These are phyloP conservation scores for Chionodraco myersi DNA, from an alignment of 2,113 vertebrate genomes.

Conservation along the genomic window DNA sequence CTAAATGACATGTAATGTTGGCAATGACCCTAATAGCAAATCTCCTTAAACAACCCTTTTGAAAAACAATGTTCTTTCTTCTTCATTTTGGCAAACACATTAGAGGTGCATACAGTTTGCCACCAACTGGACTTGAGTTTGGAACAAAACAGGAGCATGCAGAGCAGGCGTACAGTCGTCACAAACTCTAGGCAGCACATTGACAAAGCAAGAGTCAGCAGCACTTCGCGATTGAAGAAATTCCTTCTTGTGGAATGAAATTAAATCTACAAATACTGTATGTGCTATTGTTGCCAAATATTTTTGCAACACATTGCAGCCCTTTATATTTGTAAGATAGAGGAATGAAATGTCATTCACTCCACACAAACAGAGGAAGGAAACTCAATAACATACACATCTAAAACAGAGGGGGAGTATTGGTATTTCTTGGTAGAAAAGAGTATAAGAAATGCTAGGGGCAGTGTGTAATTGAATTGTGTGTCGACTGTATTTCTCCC, in stretches of 20 bases:
- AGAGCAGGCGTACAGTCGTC: too few species aligned
- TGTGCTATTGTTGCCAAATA: neutral
- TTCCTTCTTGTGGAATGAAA: neutral
- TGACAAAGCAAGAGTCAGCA: neutral
- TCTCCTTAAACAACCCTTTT: too few species aligned
- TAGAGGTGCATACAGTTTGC: too few species aligned
- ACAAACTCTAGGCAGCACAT: neutral
- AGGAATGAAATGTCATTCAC: neutral
- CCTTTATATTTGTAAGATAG: neutral
- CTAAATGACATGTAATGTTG: too few species aligned
- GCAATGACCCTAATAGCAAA: too few species aligned
- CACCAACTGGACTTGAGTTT: too few species aligned
- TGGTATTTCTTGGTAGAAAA: neutral
- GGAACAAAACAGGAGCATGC: too few species aligned
- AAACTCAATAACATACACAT: neutral
- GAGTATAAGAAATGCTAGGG: neutral
- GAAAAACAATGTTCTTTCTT: too few species aligned
- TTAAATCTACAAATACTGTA: neutral
- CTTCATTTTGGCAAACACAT: too few species aligned
- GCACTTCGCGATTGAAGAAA: neutral
- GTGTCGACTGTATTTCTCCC: neutral
- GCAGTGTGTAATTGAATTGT: neutral
- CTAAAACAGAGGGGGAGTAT: neutral
- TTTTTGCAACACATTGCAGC: neutral
- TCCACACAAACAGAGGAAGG: neutral